Conservation (phyloP, 2,888 invertebrate species). For the Cepaea hortensis region DNA sequence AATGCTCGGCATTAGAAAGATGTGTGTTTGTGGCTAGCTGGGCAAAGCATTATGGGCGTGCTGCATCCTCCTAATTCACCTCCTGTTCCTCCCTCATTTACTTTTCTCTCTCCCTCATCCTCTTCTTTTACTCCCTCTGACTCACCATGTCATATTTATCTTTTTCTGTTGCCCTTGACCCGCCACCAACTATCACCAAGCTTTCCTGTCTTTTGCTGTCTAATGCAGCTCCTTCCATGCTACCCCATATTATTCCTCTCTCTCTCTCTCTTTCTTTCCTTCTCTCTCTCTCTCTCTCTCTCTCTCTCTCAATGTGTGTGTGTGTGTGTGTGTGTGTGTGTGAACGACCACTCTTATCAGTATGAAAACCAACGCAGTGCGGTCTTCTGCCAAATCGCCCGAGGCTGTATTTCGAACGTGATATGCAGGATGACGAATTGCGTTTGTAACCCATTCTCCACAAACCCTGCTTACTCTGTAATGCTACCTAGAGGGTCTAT, state of each 20-base stretch:
- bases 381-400: no score
- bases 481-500: not conserved
- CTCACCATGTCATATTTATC: not conserved
- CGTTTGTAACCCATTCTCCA: not conserved
- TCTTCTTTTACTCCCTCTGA: not conserved
- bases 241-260: not conserved
- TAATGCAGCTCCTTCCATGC: not conserved
- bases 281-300: conserved; percentile 10
- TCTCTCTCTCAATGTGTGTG: no score
- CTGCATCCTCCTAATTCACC: no score
- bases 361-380: no score
- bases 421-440: no score
- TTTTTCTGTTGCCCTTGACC: not conserved
- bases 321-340: no score
- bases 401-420: no score
- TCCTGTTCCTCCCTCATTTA: not conserved
- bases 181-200: not conserved
- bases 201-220: not conserved
- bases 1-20: no score
- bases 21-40: no score
- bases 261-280: not conserved
- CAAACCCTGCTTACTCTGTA: not conserved
- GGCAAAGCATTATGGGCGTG: no score
- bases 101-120: not conserved
- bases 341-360: no score